Percentiles rank a stretch among this genome's conserved stretches.
Evolutionary conservation across 2,888 invertebrate species (phyloP).

Genomic region (Tenthredo amoena): DNA sequence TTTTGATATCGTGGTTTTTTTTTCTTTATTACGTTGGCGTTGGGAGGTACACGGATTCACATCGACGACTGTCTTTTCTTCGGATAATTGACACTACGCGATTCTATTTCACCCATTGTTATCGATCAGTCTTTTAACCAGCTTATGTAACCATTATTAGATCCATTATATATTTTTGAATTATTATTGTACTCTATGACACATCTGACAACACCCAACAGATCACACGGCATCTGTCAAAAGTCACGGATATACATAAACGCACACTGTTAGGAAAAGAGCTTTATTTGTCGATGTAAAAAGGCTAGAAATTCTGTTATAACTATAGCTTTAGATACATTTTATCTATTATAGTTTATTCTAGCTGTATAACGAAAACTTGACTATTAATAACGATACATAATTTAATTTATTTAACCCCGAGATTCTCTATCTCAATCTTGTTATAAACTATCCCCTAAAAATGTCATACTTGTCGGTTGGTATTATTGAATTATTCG

Average conservation of each 20-base stretch:
- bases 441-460: conserved; percentile 27
- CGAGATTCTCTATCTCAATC: conserved; percentile 31
- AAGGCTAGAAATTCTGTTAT: not conserved
- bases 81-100: not conserved
- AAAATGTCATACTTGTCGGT: not conserved
- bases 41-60: not conserved
- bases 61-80: not conserved
- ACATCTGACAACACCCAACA: conserved; percentile 36
- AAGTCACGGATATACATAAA: not conserved
- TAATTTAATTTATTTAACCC: conserved; percentile 9
- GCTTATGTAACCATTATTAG: not conserved
- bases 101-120: not conserved
- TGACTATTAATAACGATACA: not conserved
- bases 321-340: not conserved
- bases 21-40: not conserved
- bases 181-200: not conserved
- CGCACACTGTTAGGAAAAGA: not conserved
- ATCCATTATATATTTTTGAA: not conserved
- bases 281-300: not conserved
- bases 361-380: not conserved
- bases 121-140: not conserved
- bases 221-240: conserved; percentile 44
- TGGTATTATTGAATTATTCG: not conserved
- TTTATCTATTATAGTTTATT: not conserved
- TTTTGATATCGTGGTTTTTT: not conserved